A percentile compares a stretch with the other conserved stretches of the same genome.
phyloP scores from a whole-genome alignment of 2,888 invertebrate genomes.

The Dynastes grantii region DNA sequence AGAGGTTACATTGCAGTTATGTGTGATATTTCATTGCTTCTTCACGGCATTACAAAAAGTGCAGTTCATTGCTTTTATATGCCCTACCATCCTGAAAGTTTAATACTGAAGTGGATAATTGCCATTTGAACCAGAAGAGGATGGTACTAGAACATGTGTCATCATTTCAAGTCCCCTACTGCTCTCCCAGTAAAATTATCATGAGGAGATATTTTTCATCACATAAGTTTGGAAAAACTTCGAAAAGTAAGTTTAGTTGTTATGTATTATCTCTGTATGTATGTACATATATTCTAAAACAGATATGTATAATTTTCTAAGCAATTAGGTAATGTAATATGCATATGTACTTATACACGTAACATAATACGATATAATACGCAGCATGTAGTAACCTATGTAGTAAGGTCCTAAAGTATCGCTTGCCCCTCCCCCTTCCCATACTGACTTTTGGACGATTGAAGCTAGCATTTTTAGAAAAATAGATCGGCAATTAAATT shows the following conservation, averaged over 20 bases:
- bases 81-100: slow-evolving; percentile 50
- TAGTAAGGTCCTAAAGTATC: background rate
- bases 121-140: slow-evolving; percentile 47
- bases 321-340: background rate
- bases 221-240: slow-evolving; percentile 40
- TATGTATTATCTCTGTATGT: no score
- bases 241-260: slow-evolving; percentile 40
- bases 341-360: background rate
- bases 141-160: slow-evolving; percentile 54
- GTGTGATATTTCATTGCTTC: slow-evolving; percentile 47
- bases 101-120: slow-evolving; percentile 52
- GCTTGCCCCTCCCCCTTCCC: no score
- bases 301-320: no score
- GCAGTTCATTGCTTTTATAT: slow-evolving; percentile 46
- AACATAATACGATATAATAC: slow-evolving; percentile 1
- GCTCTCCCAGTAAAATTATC: slow-evolving; percentile 52
- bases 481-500: no score
- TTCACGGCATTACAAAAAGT: slow-evolving; percentile 48
- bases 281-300: no score
- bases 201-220: slow-evolving; percentile 52
- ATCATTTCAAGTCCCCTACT: slow-evolving; percentile 47
- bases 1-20: slow-evolving; percentile 48
- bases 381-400: no score
- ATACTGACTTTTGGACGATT: no score
- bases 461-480: no score